Conservation (phyloP, 2,113 vertebrate genomes). For the Eulemur rufifrons region DNA sequence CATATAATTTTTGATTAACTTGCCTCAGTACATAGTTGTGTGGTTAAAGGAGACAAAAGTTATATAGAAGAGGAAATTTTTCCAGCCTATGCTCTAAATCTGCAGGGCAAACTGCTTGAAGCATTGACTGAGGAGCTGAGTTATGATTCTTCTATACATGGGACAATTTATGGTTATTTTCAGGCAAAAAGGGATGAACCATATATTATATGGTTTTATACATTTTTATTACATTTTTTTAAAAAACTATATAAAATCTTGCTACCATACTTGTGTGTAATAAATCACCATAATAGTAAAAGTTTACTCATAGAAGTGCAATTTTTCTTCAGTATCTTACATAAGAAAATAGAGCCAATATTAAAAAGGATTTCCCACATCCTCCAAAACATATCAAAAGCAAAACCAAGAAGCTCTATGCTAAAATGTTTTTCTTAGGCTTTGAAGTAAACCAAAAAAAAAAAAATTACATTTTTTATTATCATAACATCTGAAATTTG, state of each 20-base stretch:
- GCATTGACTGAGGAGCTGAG: background rate
- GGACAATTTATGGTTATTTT: background rate
- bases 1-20: background rate
- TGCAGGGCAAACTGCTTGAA: background rate
- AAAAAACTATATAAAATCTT: background rate
- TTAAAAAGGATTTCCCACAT: background rate
- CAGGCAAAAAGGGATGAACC: background rate
- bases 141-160: background rate
- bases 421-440: conserved; percentile 1
- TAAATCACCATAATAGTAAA: background rate
- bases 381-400: conserved; percentile 2
- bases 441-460: conserved; percentile 36
- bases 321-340: conserved; percentile 12
- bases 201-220: background rate
- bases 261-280: background rate
- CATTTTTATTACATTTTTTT: background rate
- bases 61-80: background rate
- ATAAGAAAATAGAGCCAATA: background rate
- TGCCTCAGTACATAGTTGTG: background rate
- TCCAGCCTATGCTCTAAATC: background rate
- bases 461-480: conserved; percentile 15
- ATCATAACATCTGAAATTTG: background rate
- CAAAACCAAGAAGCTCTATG: background rate
- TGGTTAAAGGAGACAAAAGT: background rate
- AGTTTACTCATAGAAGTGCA: background rate